Base-by-base conservation (phyloP, 1,140 invertebrate species). In the Acromyrmex heyeri region DNA sequence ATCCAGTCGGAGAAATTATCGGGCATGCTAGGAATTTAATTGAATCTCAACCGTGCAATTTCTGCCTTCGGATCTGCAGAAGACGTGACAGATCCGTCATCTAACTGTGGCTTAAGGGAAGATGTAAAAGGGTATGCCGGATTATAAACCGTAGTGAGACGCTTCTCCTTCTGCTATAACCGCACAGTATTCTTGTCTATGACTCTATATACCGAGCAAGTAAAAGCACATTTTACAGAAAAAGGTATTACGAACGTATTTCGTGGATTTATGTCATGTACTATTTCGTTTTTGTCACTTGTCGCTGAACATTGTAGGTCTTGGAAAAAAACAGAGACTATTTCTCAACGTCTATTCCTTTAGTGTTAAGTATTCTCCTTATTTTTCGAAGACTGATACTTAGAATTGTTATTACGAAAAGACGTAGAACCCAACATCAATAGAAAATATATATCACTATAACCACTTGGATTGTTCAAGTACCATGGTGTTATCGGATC, bases 1-100 rank as follows among this genome's bases (percentile, higher is more conserved):
- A 89, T 87, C 73, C 59, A 78, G 78, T 89, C 77, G 67, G 86
- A 89, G 88, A 89, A 89, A 87, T 79, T 87, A 89, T 90, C 88
- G 59, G 88, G 30, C 62, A 83, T 50, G 79, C 65, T 38, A 34
- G 18, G 53, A 89, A 79, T 90, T 90, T 90, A 89, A 90, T 90
- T 85, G 86, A 90, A 89, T 38, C 85, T 73, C 76, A 82, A 82
- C 87, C 69, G 65, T 16, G 50, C 83, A 82, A 86, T 90, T 86
- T 50, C 83, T 64, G 16, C 34, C n/a, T 61, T 21, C 34, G 8
- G 55, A 57, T 62, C 55, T 53, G 21, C 59, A n/a, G 85, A 82
- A 69, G 87, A 75, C 34, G 30, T n/a, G 30, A 61, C 18, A 70
- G 30, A 44, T 65, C 62, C 48, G 69, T 83, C 69, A 83, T 83